Base-by-base conservation (phyloP, 2,797 vertebrate species). In the Mionectes olivaceus region DNA sequence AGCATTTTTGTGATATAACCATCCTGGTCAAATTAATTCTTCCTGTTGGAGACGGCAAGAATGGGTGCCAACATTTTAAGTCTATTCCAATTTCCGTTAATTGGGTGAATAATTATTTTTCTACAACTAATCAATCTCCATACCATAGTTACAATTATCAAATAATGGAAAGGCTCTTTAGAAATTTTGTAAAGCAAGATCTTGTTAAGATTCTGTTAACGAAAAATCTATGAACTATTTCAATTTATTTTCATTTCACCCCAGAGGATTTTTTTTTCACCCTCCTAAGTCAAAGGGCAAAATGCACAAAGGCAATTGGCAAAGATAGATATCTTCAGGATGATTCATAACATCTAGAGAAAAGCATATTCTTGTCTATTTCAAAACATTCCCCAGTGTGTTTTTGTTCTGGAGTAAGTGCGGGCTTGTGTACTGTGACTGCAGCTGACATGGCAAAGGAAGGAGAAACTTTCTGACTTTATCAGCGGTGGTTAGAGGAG, bases 81-180 rank as follows among this genome's bases (percentile, higher is more conserved):
- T 89, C 50, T 70, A 35, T 82, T 95, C 67, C 35, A 60, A 67
- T 94, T 96, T 95, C 35, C 44, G 95, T 95, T 95, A 93, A 95
- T 93, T 87, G 11, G 56, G 35, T 76, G 69, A 35, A 52, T 89
- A 96, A 87, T 95, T 94, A 74, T 68, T 96, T 96, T 94, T 90
- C 71, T 94, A 92, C n/a, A 84, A 88, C 65, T 69, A 85, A 92
- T 96, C 77, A 85, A 88, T 96, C 94, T 52, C 65, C 59, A 77
- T 88, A 75, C 41, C 84, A 57, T 97, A 95, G 94, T 70, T 67
- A 89, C 52, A 93, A 79, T 87, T 90, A 89, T 57, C 35, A 93
- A 97, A 92, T 89, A 87, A 96, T 63, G 76, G 71, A 47, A 95
- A 78, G 82, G 90, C 17, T 81, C 52, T 68, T 94, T 61, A 86